Evolutionary conservation across 2,797 vertebrate species (phyloP), one percentile per base, ranked within the genome.

Genomic region (Xerus rutilus): DNA sequence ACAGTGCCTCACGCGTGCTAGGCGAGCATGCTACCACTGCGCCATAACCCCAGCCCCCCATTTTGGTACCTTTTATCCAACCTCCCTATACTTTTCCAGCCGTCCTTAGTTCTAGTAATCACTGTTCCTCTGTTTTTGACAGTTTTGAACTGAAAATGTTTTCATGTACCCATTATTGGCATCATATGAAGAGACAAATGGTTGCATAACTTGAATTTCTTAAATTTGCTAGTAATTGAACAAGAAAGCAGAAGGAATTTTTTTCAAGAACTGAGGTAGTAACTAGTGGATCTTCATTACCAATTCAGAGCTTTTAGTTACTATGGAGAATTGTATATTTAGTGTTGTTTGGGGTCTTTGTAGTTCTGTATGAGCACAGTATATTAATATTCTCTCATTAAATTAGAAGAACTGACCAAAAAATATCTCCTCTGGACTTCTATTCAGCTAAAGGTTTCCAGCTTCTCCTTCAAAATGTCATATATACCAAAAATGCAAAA

Each of bases 101-200:
- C 23, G 72, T 30, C 10, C 32, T 47, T 87, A 64, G 8, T 2
- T 65, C 70, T 81, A 87, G 59, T 73, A 52, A 81, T 49, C n/a
- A 93, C 32, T 81, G 20, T 70, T 62, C 6, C 92, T 95, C 64
- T 94, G 30, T 82, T 91, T 88, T 45, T 81, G 72, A 92, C 32
- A 72, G 6, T 18, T 83, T 84, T 92, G 67, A 21, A 82, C 18
- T 81, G n/a, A 96, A 84, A 65, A 82, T 62, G 72, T 76, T 28
- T 93, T 91, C 89, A 87, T 39, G 39, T 72, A 76, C 28, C 28
- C 32, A 82, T 85, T 83, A 96, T 20, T 74, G 54, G 49, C 59
- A 67, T 74, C 49, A n/a, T 91, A 32, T 92, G 54, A 92, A 59
- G 45, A 90, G 28, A 74, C 74, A 96, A 95, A 83, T 47, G 5